Percentiles rank a stretch among this genome's conserved stretches.
Evolutionary conservation across 2,113 vertebrate species (phyloP).

Genomic region (Eulemur macaco): DNA sequence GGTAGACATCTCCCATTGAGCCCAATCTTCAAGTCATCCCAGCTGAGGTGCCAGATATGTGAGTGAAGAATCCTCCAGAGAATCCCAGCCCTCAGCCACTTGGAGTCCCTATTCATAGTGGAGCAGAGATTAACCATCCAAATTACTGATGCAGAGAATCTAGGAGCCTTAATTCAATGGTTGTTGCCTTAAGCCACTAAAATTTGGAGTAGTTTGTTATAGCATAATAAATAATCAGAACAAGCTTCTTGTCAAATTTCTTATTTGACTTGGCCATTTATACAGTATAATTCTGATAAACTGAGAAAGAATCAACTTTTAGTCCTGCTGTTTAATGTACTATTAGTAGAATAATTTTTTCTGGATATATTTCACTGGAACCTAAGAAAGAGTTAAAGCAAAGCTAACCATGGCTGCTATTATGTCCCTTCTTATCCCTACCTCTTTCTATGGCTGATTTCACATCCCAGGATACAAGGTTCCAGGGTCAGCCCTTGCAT

Average conservation of each 20-base stretch:
- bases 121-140: not conserved
- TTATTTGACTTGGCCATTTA: not conserved
- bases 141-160: not conserved
- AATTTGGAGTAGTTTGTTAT: not conserved
- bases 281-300: not conserved
- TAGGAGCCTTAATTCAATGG: not conserved
- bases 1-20: not conserved
- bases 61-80: not conserved
- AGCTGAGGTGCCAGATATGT: not conserved
- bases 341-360: not conserved
- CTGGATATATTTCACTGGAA: not conserved
- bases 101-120: not conserved
- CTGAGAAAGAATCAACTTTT: not conserved
- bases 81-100: not conserved
- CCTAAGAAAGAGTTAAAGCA: not conserved
- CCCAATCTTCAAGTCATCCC: not conserved
- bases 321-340: not conserved
- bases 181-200: not conserved
- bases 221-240: not conserved
- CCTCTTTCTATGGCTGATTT: not conserved
- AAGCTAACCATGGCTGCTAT: not conserved
- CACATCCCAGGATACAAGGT: not conserved
- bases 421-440: not conserved
- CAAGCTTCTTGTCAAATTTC: not conserved
- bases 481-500: not conserved